These are phyloP conservation scores for Drosophila nigricruria DNA, from an alignment of 2,888 invertebrate species.

Conservation along the genomic window DNA sequence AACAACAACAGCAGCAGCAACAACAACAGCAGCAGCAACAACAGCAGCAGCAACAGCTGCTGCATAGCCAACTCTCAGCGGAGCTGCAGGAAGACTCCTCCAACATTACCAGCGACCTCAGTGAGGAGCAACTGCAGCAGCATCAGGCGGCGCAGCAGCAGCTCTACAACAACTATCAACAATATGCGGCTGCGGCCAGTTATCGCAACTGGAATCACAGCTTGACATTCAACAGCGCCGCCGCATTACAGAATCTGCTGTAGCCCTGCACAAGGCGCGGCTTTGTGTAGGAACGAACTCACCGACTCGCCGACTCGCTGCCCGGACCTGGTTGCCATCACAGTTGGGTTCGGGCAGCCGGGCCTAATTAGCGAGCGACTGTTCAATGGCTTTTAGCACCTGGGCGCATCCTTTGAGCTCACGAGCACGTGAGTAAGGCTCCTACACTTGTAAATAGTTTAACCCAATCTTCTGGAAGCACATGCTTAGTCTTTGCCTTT, in stretches of 20 bases:
- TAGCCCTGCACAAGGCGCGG: conserved; percentile 73
- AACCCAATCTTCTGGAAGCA: conserved; percentile 49
- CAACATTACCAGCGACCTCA: conserved; percentile 82
- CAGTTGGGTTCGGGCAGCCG: conserved; percentile 13
- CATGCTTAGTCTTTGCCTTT: conserved; percentile 55
- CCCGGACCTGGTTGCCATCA: conserved; percentile 13
- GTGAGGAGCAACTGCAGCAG: conserved; percentile 82
- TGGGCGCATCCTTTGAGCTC: conserved; percentile 69
- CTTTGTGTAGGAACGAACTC: conserved; percentile 45
- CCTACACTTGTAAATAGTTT: conserved; percentile 60
- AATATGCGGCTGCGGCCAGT: conserved; percentile 81
- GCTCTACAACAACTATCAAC: conserved; percentile 82
- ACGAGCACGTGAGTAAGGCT: conserved; percentile 67
- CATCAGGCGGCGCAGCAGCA: conserved; percentile 81
- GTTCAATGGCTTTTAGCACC: conserved; percentile 78
- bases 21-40: conserved; percentile 61
- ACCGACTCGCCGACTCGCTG: conserved; percentile 1
- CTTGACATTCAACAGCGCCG: conserved; percentile 81
- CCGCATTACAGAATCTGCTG: conserved; percentile 82
- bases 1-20: conserved; percentile 68
- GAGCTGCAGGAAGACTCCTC: conserved; percentile 81
- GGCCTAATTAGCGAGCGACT: conserved; percentile 67
- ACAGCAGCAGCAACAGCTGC: conserved; percentile 71
- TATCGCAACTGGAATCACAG: conserved; percentile 83
- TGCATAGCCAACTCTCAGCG: conserved; percentile 76